phyloP scores from a whole-genome alignment of 2,888 invertebrate species.

The Tetranychus truncatus region DNA sequence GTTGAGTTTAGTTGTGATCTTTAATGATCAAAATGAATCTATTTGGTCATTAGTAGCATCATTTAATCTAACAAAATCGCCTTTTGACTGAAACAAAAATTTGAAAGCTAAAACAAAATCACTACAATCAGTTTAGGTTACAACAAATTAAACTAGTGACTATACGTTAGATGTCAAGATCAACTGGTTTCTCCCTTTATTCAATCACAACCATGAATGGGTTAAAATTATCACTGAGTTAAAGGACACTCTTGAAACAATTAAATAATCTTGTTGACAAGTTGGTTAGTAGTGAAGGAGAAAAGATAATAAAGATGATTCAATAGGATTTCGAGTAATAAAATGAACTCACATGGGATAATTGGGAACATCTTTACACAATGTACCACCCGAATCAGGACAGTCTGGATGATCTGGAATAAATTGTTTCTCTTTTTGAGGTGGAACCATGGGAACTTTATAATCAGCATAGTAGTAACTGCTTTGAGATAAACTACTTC shows the following conservation, averaged over 20 bases:
- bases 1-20: too few species aligned
- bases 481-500: conserved; percentile 13
- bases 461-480: conserved; percentile 26
- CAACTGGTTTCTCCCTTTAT: background rate
- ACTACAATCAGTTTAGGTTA: background rate
- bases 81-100: too few species aligned
- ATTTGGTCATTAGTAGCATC: too few species aligned
- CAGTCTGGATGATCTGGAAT: conserved; percentile 26
- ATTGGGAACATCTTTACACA: conserved; percentile 25
- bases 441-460: conserved; percentile 16
- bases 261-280: background rate
- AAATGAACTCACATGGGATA: conserved; percentile 25
- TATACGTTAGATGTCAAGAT: background rate
- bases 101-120: too few species aligned
- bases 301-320: too few species aligned
- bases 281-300: too few species aligned
- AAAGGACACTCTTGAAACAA: too few species aligned
- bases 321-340: background rate
- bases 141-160: background rate
- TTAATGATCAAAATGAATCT: too few species aligned
- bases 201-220: too few species aligned
- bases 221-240: too few species aligned
- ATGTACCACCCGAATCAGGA: conserved; percentile 28
- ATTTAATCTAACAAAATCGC: too few species aligned
- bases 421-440: conserved; percentile 16